Conservation (phyloP, 2,888 invertebrate species). For the Philereme transversata region DNA sequence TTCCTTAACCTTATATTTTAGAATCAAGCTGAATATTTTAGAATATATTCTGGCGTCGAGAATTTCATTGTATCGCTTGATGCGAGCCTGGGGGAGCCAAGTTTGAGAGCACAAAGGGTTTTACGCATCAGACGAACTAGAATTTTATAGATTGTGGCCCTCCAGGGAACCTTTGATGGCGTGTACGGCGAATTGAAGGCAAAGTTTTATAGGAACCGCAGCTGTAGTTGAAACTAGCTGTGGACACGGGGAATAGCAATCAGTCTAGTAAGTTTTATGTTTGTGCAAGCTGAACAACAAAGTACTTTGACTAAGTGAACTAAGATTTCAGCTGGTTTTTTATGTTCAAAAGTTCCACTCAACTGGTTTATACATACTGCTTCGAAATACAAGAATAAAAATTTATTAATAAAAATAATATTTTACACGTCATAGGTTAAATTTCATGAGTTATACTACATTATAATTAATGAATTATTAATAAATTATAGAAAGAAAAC, state of each 20-base stretch:
- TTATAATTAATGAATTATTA: no score
- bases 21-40: conserved; percentile 39
- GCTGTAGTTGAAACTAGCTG: conserved; percentile 33
- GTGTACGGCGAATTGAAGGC: conserved; percentile 45
- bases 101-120: conserved; percentile 56
- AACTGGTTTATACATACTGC: not conserved
- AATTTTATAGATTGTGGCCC: conserved; percentile 59
- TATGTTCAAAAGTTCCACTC: not conserved
- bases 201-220: conserved; percentile 42
- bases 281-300: conserved; percentile 24
- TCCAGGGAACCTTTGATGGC: conserved; percentile 43
- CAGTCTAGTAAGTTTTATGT: conserved; percentile 23
- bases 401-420: no score
- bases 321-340: no score
- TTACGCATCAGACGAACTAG: conserved; percentile 51
- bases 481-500: no score
- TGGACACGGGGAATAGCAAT: conserved; percentile 25
- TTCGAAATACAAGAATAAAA: no score
- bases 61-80: conserved; percentile 53
- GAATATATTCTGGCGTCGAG: conserved; percentile 49
- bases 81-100: conserved; percentile 48
- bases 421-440: no score
- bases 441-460: no score
- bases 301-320: not conserved
- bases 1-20: conserved; percentile 37